Conservation (phyloP, 2,888 invertebrate species). For the Orthonychiurus folsomi region DNA sequence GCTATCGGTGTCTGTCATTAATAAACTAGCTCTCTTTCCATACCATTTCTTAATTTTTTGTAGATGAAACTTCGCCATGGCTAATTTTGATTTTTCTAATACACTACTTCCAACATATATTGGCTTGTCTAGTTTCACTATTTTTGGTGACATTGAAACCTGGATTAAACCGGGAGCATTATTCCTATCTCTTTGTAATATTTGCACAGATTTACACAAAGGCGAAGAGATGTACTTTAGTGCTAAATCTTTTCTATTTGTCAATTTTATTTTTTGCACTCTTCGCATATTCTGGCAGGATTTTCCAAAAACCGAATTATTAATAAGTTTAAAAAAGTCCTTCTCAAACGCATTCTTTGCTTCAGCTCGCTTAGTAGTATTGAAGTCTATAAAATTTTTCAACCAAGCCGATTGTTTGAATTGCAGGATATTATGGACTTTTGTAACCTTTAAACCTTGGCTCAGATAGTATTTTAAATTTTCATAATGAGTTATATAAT, state of each 20-base stretch:
- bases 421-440: slow-evolving; percentile 15
- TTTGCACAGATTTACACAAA: background rate
- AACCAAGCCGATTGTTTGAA: slow-evolving; percentile 20
- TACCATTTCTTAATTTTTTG: slow-evolving; percentile 4
- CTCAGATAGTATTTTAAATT: slow-evolving; percentile 19
- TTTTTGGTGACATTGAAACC: background rate
- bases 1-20: slow-evolving; percentile 15
- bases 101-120: slow-evolving; percentile 10
- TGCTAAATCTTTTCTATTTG: background rate
- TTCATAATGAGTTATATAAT: slow-evolving; percentile 21
- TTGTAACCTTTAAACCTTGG: slow-evolving; percentile 16
- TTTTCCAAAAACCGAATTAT: slow-evolving; percentile 15
- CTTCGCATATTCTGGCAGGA: slow-evolving; percentile 8
- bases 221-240: slow-evolving; percentile 7
- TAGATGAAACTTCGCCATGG: slow-evolving; percentile 14
- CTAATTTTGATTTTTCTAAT: slow-evolving; percentile 10
- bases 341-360: slow-evolving; percentile 16
- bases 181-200: slow-evolving; percentile 27
- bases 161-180: background rate
- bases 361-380: slow-evolving; percentile 8
- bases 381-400: slow-evolving; percentile 16
- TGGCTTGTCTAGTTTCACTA: background rate
- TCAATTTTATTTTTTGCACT: background rate
- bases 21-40: background rate
- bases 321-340: slow-evolving; percentile 17